Evolutionary conservation across 1,140 invertebrate species (phyloP), one percentile per base, ranked within the genome.

Genomic region (Pseudoatta argentina): DNA sequence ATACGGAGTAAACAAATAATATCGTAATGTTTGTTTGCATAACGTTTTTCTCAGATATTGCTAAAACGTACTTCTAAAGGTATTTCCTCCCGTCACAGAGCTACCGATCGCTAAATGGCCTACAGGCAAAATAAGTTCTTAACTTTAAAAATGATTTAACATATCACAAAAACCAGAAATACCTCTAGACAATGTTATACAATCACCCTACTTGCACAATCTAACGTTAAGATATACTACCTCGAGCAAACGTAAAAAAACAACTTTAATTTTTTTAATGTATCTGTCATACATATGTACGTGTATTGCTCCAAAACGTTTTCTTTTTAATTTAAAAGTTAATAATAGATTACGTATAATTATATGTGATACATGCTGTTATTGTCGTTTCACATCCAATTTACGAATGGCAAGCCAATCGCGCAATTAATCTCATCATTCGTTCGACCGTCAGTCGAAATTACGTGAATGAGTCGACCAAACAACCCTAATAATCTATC

Each of bases 401-500:
- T 44, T 27, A 44, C 21, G 39, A 48, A 27, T 48, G 21, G 30
- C 24, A 34, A 14, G 14, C 21, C 21, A n/a, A 72, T 57, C 10
- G 14, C 10, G 14, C n/a, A 48, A 78, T 82, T 57, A 76, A 48
- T 7, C 27, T n/a, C 57, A 55, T 59, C n/a, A 55, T 39, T 76
- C 39, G 10, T 61, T 39, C 34, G 18, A 34, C 39, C 24, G 30
- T 34, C 81, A 30, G 6, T 77, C 14, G 27, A 85, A 76, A 18
- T 3, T 53, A 63, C 18, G 39, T 30, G 30, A 75, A 48, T 51
- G 12, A 16, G 34, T n/a, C 16, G 18, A 7, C 4, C 81, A 63
- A 75, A 59, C 24, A 30, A 77, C 12, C 59, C 55, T 61, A 64
- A 85, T 63, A 63, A 85, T 76, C 27, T 67, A 39, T n/a, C 24